These are phyloP conservation scores for Ispidina picta DNA, from an alignment of 2,797 vertebrate species.

Conservation along the genomic window DNA sequence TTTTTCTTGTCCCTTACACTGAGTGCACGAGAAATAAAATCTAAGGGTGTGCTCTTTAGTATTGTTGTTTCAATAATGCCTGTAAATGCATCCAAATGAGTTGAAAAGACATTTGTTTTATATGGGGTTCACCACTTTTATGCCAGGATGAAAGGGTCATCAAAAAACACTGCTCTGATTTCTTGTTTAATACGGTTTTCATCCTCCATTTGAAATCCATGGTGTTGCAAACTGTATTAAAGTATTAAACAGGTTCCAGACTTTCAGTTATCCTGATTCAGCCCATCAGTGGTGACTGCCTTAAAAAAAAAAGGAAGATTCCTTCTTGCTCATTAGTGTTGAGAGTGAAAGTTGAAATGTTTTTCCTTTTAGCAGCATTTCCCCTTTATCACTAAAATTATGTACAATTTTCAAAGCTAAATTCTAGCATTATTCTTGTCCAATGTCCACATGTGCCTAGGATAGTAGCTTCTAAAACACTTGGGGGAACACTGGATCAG, in stretches of 20 bases:
- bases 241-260: not conserved
- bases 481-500: slow-evolving; percentile 39
- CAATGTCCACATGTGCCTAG: not conserved
- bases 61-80: not conserved
- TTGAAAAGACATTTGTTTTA: not conserved
- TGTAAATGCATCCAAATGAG: not conserved
- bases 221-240: not conserved
- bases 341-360: not conserved
- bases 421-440: slow-evolving; percentile 4
- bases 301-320: not conserved
- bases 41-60: not conserved
- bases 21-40: not conserved
- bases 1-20: not conserved
- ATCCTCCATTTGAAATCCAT: not conserved
- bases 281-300: not conserved
- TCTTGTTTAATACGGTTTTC: not conserved
- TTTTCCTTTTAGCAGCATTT: not conserved
- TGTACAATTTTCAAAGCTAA: not conserved
- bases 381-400: not conserved
- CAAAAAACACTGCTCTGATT: not conserved
- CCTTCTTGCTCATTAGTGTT: not conserved
- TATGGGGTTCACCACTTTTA: not conserved
- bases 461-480: slow-evolving; percentile 52
- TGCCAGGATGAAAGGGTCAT: not conserved
- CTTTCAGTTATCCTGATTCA: not conserved